Base-by-base conservation (phyloP, 2,113 vertebrate genomes). In the Rana temporaria region DNA sequence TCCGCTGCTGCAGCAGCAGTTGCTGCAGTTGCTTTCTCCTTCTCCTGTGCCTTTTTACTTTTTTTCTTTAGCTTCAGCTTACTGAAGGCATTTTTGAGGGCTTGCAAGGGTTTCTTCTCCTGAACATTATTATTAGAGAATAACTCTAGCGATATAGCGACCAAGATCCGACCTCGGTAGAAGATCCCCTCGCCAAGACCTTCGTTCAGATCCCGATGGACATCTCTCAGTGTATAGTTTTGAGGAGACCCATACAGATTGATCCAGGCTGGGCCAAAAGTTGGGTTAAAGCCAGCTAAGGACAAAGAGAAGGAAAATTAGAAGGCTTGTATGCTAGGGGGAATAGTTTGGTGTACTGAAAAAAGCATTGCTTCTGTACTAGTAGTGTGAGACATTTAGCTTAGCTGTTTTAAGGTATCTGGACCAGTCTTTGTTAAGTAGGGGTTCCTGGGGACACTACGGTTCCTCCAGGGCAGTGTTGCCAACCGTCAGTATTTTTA, bases 191-290 rank as follows among this genome's bases (percentile, higher is more conserved):
- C 92, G 0, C 97, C 95, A 48, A 93, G 69, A 12, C 96, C 97
- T 89, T 98, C 92, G 0, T 97, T 99, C 86, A 99, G 90, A 83
- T 91, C 91, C 85, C 90, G 95, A 86, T 98, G 94, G 67, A 94
- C 22, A 2, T 99, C 96, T 78, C 92, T 22, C 11, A 99, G 90
- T 0, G 92, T 88, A 0, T 91, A 95, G 85, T 95, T 96, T 86
- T 95, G 91, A 2, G 95, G 94, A 0, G 97, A 99, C 3, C 97
- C 96, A 12, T 98, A 99, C 1, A 98, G 90, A 78, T 96, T 96
- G 34, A 98, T 87, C 98, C 97, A 99, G 34, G 91, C 85, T 0
- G 96, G 96, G 4, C 97, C 97, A 42, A 97, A 99, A 0, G 92
- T 96, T 62, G 97, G 96, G 73, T 98, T 94, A 85, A 97, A 98